These are phyloP conservation scores for Mandrillus leucophaeus DNA, from an alignment of 2,113 vertebrate species.

Conservation along the genomic window DNA sequence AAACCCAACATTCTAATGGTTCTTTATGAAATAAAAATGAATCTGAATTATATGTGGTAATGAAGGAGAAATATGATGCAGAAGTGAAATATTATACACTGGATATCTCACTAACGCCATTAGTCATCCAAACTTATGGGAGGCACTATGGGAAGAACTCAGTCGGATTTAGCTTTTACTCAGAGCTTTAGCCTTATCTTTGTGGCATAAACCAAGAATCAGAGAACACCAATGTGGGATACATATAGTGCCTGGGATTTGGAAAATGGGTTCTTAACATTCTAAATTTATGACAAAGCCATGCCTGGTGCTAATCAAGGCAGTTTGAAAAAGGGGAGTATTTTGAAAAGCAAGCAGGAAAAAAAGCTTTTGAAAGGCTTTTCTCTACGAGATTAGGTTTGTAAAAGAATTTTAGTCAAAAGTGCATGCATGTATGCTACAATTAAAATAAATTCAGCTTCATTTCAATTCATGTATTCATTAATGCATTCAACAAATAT, in stretches of 20 bases:
- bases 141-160: not conserved
- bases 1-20: not conserved
- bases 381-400: slow-evolving; percentile 41
- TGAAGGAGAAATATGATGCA: not conserved
- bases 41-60: not conserved
- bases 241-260: not conserved
- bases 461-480: slow-evolving; percentile 38
- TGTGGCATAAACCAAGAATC: not conserved
- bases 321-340: not conserved
- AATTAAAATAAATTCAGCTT: slow-evolving; percentile 2
- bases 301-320: slow-evolving; percentile 15
- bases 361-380: slow-evolving; percentile 18
- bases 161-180: not conserved
- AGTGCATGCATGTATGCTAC: not conserved
- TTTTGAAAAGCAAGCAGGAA: slow-evolving; percentile 35
- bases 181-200: not conserved
- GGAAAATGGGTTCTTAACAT: not conserved
- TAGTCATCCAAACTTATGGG: not conserved
- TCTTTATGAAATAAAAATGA: not conserved
- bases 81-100: slow-evolving; percentile 6
- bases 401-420: not conserved
- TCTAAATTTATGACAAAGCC: slow-evolving; percentile 37
- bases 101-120: not conserved
- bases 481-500: slow-evolving; percentile 55
- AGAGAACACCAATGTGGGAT: not conserved